These are phyloP conservation scores for Trogon melanurus DNA, from an alignment of 2,113 vertebrate genomes.

Conservation along the genomic window DNA sequence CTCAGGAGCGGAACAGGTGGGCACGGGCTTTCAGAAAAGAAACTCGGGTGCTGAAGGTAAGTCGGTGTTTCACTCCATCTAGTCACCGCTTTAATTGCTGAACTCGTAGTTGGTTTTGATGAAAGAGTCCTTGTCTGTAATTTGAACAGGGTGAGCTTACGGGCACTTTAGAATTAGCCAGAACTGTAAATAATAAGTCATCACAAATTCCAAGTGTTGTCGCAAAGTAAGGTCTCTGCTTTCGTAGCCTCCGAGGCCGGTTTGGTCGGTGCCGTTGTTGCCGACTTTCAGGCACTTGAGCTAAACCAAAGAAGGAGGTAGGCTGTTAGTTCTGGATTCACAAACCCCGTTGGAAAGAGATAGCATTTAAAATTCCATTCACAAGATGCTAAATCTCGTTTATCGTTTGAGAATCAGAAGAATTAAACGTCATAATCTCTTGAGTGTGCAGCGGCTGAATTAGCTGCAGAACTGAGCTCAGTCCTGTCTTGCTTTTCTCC, in stretches of 20 bases:
- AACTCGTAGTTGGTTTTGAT: background rate
- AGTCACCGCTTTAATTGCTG: background rate
- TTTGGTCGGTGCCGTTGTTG: background rate
- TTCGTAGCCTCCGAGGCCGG: fast-evolving
- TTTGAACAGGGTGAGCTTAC: background rate
- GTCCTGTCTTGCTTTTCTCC: background rate
- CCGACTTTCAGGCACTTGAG: background rate
- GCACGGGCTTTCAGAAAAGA: background rate
- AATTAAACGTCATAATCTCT: background rate
- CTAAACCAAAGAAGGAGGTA: background rate
- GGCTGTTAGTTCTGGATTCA: background rate
- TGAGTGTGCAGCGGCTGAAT: background rate
- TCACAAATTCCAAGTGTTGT: background rate
- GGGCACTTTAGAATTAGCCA: background rate
- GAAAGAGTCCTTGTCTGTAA: background rate
- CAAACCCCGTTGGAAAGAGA: background rate
- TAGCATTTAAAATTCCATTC: background rate
- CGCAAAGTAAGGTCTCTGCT: background rate
- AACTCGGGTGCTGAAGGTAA: slow-evolving; percentile 18
- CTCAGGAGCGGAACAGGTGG: background rate
- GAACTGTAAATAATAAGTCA: background rate
- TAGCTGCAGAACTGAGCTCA: background rate
- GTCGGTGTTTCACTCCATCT: background rate
- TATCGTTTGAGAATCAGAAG: background rate
- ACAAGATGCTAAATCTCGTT: background rate